These are phyloP conservation scores for Circaetus gallicus DNA, from an alignment of 2,113 vertebrate species.

Conservation along the genomic window DNA sequence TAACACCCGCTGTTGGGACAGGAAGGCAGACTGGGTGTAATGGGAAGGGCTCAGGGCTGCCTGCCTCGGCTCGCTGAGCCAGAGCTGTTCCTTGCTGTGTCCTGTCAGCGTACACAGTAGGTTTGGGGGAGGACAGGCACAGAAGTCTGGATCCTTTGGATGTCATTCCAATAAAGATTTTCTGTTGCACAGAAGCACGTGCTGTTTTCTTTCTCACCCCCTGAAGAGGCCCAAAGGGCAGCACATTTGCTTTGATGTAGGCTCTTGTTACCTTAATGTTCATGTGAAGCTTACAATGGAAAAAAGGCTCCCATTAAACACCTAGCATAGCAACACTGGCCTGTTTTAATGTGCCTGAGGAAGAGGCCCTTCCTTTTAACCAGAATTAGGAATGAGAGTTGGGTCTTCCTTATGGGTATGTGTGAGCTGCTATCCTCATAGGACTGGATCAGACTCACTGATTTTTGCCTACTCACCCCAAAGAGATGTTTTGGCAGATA, in stretches of 20 bases:
- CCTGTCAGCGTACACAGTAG: not conserved
- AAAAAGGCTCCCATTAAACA: not conserved
- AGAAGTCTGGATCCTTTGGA: not conserved
- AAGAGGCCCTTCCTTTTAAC: not conserved
- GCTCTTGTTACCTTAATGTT: not conserved
- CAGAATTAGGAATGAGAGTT: not conserved
- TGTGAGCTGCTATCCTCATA: not conserved
- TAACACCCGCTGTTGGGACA: not conserved
- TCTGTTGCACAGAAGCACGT: constrained; percentile 26
- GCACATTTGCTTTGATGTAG: not conserved
- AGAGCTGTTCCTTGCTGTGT: rapidly evolving
- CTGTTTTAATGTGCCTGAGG: not conserved
- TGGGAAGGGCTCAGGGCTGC: not conserved
- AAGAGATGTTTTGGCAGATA: not conserved
- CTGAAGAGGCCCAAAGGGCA: not conserved
- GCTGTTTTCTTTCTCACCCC: not conserved
- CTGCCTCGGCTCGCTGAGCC: not conserved
- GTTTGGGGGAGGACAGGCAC: not conserved
- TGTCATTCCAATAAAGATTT: constrained; percentile 57
- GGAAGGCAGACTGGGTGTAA: not conserved
- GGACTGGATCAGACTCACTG: not conserved
- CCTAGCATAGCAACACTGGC: not conserved
- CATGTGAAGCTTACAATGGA: not conserved
- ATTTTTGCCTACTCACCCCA: not conserved
- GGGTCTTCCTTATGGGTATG: not conserved